Evolutionary conservation across 2,797 vertebrate genomes (phyloP).

Genomic region (Neoniphon sammara): DNA sequence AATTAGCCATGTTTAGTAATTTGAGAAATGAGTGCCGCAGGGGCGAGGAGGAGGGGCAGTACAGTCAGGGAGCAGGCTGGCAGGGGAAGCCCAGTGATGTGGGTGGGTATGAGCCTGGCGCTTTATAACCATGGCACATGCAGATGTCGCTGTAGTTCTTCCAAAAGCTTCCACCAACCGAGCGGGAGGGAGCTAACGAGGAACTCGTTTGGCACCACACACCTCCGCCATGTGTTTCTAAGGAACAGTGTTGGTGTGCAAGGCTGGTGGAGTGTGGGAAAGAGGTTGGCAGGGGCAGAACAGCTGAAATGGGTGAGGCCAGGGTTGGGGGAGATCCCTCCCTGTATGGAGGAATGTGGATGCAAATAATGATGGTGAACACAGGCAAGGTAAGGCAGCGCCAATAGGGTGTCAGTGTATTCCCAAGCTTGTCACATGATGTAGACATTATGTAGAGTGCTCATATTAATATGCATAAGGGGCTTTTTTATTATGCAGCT

Average conservation of each 20-base stretch:
- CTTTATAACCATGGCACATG: slow-evolving; percentile 91
- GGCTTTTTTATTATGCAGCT: slow-evolving; percentile 79
- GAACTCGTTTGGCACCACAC: slow-evolving; percentile 84
- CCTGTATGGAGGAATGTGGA: slow-evolving; percentile 85
- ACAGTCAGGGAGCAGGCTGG: slow-evolving; percentile 68
- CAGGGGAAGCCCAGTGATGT: slow-evolving; percentile 73
- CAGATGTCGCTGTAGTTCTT: slow-evolving; percentile 99
- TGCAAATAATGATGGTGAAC: slow-evolving; percentile 86
- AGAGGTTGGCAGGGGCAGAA: slow-evolving; percentile 62
- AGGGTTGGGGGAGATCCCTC: slow-evolving; percentile 68
- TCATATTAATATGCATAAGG: slow-evolving; percentile 89
- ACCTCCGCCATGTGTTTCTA: slow-evolving; percentile 78
- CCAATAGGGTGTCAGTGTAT: slow-evolving; percentile 66
- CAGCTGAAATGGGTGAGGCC: slow-evolving; percentile 61
- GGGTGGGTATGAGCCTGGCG: slow-evolving; percentile 82
- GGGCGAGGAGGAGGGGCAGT: slow-evolving; percentile 69
- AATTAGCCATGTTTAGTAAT: slow-evolving; percentile 90
- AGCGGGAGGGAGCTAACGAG: slow-evolving; percentile 83
- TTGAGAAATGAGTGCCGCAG: slow-evolving; percentile 80
- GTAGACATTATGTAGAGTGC: slow-evolving; percentile 88
- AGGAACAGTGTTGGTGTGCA: slow-evolving; percentile 54
- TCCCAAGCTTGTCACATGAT: slow-evolving; percentile 82
- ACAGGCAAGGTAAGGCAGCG: slow-evolving; percentile 67
- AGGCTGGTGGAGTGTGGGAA: slow-evolving; percentile 65
- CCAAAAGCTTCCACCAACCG: slow-evolving; percentile 88